Conservation (phyloP, 1,140 invertebrate species). For the Drosophila biarmipes region DNA sequence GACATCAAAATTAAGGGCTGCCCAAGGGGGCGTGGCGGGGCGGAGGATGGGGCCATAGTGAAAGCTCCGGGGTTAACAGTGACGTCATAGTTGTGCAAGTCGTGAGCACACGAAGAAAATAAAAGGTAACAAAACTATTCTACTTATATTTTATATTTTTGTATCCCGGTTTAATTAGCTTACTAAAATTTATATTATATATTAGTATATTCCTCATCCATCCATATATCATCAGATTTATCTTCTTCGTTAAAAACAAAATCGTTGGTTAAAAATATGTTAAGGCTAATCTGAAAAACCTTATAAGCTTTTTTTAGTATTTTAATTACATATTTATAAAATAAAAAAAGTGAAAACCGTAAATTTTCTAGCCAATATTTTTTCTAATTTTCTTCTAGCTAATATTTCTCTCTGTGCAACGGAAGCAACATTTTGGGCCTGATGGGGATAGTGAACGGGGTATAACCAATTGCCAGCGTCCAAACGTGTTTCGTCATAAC, state of each 20-base stretch:
- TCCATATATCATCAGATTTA: too few species aligned
- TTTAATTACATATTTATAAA: too few species aligned
- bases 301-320: too few species aligned
- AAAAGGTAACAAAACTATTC: background rate
- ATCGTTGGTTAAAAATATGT: background rate
- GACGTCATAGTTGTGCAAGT: conserved; percentile 76
- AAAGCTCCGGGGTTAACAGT: conserved; percentile 79
- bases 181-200: too few species aligned
- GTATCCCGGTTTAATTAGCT: background rate
- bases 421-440: background rate
- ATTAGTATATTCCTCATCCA: too few species aligned
- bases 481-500: conserved; percentile 74
- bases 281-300: background rate
- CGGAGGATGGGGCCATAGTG: conserved; percentile 10
- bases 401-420: conserved; percentile 6
- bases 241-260: too few species aligned
- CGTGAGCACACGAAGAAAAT: conserved; percentile 15
- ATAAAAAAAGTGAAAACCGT: too few species aligned
- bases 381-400: too few species aligned
- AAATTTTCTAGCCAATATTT: too few species aligned
- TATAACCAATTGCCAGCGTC: conserved; percentile 59
- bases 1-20: conserved; percentile 43
- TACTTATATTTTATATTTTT: too few species aligned
- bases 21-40: background rate
- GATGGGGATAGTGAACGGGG: conserved; percentile 1